phyloP scores from a whole-genome alignment of 2,888 invertebrate species.

The Eupelmus urozonus region DNA sequence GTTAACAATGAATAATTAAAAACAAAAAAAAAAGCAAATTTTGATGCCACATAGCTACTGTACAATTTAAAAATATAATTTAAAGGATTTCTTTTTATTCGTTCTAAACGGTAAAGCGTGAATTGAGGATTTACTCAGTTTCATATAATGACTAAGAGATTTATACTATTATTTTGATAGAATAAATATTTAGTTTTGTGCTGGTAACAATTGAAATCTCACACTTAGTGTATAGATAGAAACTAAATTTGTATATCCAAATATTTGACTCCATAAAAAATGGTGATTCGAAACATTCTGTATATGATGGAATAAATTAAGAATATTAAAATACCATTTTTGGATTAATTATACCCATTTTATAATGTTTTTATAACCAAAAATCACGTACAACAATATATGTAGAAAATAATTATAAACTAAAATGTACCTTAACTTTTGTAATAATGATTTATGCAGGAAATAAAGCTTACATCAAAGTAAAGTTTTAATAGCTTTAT shows the following conservation, averaged over 20 bases:
- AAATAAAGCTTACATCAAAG: neutral
- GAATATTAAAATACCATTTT: neutral
- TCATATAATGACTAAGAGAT: neutral
- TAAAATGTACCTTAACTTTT: too few species aligned
- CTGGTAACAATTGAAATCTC: slow-evolving; percentile 12
- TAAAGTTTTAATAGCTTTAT: neutral
- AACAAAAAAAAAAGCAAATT: neutral
- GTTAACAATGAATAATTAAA: neutral
- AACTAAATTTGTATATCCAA: neutral
- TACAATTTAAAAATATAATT: neutral
- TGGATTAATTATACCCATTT: neutral
- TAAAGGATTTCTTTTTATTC: neutral
- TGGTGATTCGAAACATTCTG: neutral
- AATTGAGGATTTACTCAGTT: neutral
- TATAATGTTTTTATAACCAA: slow-evolving; percentile 81
- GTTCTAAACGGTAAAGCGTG: neutral
- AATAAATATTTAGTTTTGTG: neutral
- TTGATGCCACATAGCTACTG: neutral
- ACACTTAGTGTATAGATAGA: slow-evolving; percentile 1
- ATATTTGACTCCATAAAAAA: neutral
- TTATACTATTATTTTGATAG: slow-evolving; percentile 3
- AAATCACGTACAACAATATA: slow-evolving; percentile 85
- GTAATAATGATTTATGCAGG: neutral
- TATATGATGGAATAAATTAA: slow-evolving; percentile 1
- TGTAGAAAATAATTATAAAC: too few species aligned